Percentiles rank a stretch among this genome's conserved stretches.
Conservation (phyloP, 92 coral and sea anemone genomes). For the Porites divaricata region DNA sequence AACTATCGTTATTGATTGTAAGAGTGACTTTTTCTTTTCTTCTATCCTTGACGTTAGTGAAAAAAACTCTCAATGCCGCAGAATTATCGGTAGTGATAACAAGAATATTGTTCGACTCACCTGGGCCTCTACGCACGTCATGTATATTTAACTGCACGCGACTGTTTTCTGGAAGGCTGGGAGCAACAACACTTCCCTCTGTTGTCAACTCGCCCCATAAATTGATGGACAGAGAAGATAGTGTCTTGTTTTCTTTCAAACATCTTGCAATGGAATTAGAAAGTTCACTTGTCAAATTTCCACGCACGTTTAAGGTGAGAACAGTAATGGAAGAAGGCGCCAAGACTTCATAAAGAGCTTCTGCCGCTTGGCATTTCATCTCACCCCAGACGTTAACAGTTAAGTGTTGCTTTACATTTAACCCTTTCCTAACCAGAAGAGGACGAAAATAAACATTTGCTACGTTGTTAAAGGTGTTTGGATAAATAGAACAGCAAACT, state of each 20-base stretch:
- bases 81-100: too few species aligned
- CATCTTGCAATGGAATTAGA: background rate
- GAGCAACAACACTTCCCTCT: background rate
- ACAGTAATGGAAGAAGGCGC: background rate
- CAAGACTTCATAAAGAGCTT: background rate
- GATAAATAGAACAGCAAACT: background rate
- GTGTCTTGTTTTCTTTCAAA: background rate
- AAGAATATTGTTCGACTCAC: background rate
- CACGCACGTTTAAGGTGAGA: background rate
- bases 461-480: background rate
- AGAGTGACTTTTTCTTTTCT: too few species aligned
- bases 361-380: background rate
- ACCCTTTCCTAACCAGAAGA: background rate
- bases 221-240: constrained; percentile 1
- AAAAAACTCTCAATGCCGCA: too few species aligned
- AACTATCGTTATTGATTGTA: too few species aligned
- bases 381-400: constrained; percentile 20
- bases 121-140: background rate
- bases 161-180: background rate
- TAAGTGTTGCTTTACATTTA: background rate
- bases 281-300: background rate
- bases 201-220: background rate
- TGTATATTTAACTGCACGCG: background rate
- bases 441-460: background rate
- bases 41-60: too few species aligned